Evolutionary conservation across 30 jellyfish, hydroid and myxozoan species (phyloP).

Genomic region (Aurelia sp.): DNA sequence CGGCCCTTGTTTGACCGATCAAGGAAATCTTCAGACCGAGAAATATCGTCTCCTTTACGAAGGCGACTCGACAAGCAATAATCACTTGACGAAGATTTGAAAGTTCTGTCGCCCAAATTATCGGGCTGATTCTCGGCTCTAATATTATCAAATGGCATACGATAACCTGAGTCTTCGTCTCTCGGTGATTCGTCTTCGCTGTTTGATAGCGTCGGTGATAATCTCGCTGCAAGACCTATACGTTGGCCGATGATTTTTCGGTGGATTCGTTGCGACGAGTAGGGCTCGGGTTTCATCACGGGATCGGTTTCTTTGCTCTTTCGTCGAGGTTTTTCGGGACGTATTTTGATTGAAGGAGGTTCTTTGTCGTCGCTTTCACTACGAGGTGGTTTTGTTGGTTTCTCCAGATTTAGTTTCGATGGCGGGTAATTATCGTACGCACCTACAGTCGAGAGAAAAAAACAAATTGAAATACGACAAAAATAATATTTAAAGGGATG

Average conservation of each 20-base stretch:
- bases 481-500: no score
- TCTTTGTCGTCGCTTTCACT: constrained; percentile 68
- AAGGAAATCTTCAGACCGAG: constrained; percentile 9
- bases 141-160: constrained; percentile 21
- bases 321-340: constrained; percentile 72
- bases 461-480: no score
- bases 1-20: neutral
- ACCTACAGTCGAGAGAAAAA: constrained; percentile 2
- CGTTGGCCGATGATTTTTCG: constrained; percentile 38
- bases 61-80: constrained; percentile 18
- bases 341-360: neutral
- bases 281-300: constrained; percentile 59
- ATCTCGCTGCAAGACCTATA: constrained; percentile 28
- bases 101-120: neutral
- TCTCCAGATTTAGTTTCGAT: constrained; percentile 49
- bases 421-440: constrained; percentile 82
- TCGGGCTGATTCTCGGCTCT: neutral
- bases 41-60: constrained; percentile 17
- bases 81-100: constrained; percentile 27
- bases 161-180: neutral
- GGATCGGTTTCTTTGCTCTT: constrained; percentile 28
- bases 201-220: constrained; percentile 56
- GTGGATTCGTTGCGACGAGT: constrained; percentile 60
- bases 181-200: constrained; percentile 57
- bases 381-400: constrained; percentile 89